Percentiles rank a stretch among this genome's conserved stretches.
phyloP scores from a whole-genome alignment of 2,797 vertebrate species.

The Lacerta viridis region DNA sequence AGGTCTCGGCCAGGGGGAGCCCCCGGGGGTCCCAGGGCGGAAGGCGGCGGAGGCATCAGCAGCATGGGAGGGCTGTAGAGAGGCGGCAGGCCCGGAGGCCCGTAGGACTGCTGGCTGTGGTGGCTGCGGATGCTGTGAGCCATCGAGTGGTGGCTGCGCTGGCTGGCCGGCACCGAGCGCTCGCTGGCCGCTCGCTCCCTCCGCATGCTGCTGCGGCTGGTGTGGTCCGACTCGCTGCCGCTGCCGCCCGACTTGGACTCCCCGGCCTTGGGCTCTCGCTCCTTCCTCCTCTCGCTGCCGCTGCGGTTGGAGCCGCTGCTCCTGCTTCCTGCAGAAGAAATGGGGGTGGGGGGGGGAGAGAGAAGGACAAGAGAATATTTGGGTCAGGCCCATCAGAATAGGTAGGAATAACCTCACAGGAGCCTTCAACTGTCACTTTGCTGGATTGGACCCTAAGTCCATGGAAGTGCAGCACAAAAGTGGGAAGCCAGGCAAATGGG shows the following conservation, averaged over 20 bases:
- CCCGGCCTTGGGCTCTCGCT: constrained; percentile 78
- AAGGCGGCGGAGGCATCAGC: constrained; percentile 84
- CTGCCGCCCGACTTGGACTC: constrained; percentile 91
- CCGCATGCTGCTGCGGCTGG: constrained; percentile 84
- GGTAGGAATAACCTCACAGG: background rate
- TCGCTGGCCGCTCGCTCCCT: constrained; percentile 86
- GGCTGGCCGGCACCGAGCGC: constrained; percentile 84
- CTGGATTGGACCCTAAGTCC: background rate
- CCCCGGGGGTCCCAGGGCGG: constrained; percentile 85
- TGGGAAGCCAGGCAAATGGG: background rate
- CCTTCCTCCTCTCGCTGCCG: constrained; percentile 85
- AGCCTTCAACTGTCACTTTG: too few relatives aligned
- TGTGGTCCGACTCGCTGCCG: constrained; percentile 89
- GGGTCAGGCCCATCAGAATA: background rate
- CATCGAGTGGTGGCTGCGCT: constrained; percentile 88
- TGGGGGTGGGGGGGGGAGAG: fast-evolving
- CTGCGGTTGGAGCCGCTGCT: constrained; percentile 92
- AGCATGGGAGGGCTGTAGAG: constrained; percentile 89
- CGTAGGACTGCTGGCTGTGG: constrained; percentile 89
- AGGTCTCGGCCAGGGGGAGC: constrained; percentile 92
- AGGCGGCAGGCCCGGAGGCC: constrained; percentile 88
- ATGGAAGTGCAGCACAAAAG: too few relatives aligned
- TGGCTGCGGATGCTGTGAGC: constrained; percentile 90
- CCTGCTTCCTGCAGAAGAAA: constrained; percentile 83
- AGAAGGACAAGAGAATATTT: background rate